These are phyloP conservation scores for Cephus pygmeus DNA, from an alignment of 2,888 invertebrate genomes.

Conservation along the genomic window DNA sequence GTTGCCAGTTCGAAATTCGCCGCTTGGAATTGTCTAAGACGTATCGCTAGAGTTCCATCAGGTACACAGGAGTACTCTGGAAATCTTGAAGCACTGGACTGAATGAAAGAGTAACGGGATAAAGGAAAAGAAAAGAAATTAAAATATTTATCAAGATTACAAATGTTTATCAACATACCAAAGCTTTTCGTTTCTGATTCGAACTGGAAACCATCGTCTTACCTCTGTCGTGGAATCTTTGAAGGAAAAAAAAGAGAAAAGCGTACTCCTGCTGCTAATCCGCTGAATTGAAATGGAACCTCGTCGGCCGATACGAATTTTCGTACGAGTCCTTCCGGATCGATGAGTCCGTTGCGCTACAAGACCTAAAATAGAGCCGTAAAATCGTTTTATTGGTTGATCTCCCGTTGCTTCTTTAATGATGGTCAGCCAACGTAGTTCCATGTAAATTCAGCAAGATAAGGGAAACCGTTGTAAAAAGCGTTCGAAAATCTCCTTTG, in stretches of 20 bases:
- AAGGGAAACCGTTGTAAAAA: not conserved
- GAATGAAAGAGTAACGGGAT: constrained; percentile 17
- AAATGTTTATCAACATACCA: not conserved
- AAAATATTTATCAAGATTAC: not conserved
- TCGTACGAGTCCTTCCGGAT: not conserved
- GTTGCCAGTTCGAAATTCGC: not conserved
- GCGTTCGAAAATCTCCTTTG: not conserved
- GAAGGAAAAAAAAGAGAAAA: not conserved
- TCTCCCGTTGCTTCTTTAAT: not conserved
- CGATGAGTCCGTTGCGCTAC: not conserved
- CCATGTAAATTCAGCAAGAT: not conserved
- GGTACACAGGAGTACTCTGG: not conserved
- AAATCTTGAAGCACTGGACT: not conserved
- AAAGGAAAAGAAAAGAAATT: not conserved
- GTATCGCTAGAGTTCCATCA: not conserved
- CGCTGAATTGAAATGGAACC: not conserved
- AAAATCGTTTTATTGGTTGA: not conserved
- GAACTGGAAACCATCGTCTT: not conserved
- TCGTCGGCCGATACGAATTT: not conserved
- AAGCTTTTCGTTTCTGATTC: not conserved
- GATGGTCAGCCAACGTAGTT: not conserved
- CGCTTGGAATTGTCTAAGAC: not conserved
- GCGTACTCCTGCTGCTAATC: not conserved
- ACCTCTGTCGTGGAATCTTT: not conserved
- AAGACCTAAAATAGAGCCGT: not conserved